Evolutionary conservation across 64 coral and sea anemone species (phyloP).

Genomic region (Cladopsammia gracilis): DNA sequence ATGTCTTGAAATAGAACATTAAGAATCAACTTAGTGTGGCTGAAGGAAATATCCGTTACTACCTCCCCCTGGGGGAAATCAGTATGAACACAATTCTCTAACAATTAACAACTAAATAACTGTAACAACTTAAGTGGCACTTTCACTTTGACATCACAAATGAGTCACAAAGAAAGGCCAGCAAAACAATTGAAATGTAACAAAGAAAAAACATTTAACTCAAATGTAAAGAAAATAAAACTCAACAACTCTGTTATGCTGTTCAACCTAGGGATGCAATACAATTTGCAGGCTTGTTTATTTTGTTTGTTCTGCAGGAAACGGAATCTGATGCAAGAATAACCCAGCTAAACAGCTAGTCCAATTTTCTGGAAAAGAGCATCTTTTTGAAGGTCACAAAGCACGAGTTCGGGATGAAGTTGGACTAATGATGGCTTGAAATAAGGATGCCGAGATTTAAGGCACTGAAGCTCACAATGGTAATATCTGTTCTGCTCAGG

Average conservation of each 20-base stretch:
- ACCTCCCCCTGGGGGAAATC: not conserved
- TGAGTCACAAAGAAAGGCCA: conserved; percentile 21
- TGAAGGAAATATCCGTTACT: not conserved
- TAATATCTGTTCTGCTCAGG: conserved; percentile 39
- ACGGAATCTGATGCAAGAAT: not conserved
- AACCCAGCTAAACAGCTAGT: conserved; percentile 1
- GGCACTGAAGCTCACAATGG: conserved; percentile 26
- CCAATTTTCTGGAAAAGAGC: not conserved
- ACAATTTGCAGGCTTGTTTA: no score
- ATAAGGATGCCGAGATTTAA: conserved; percentile 32
- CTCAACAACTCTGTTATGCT: not conserved
- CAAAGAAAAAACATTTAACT: not conserved
- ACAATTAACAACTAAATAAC: conserved; percentile 3
- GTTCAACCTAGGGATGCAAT: not conserved
- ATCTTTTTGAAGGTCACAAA: not conserved
- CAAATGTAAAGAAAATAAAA: not conserved
- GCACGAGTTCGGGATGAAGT: not conserved
- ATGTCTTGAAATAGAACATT: conserved; percentile 19
- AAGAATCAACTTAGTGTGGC: no score
- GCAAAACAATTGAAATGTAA: conserved; percentile 1
- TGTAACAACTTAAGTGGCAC: conserved; percentile 6
- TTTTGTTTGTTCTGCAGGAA: not conserved
- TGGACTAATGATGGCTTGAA: conserved; percentile 1
- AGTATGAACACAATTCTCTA: conserved; percentile 11
- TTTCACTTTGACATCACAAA: not conserved